Percentiles rank a stretch among this genome's conserved stretches.
These are phyloP conservation scores for Periophthalmodon schlosseri DNA, from an alignment of 2,113 vertebrate species.

Conservation along the genomic window DNA sequence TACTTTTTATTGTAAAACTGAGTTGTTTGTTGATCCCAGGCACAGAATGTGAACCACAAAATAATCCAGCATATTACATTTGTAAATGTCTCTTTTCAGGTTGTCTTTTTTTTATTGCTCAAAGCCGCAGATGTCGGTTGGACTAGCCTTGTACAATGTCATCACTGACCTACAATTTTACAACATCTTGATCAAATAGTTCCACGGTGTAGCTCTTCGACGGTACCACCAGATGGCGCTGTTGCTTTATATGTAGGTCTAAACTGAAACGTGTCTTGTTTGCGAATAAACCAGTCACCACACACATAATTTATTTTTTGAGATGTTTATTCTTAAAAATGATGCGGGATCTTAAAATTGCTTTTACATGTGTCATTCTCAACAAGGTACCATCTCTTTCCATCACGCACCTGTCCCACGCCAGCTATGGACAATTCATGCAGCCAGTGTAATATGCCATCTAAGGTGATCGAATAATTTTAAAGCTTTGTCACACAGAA, in stretches of 20 bases:
- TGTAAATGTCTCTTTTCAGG: not conserved
- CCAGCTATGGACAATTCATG: slow-evolving; percentile 83
- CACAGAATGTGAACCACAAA: slow-evolving; percentile 4
- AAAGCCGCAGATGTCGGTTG: slow-evolving; percentile 50
- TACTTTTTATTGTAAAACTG: too few relatives aligned
- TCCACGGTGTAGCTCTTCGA: not conserved
- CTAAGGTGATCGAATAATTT: slow-evolving; percentile 81
- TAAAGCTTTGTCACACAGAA: slow-evolving; percentile 80
- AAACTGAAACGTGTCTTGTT: not conserved
- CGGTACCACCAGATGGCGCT: slow-evolving; percentile 46
- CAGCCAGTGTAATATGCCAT: slow-evolving; percentile 81
- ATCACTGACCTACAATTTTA: slow-evolving; percentile 31
- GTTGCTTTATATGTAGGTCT: not conserved
- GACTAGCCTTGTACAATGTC: slow-evolving; percentile 12
- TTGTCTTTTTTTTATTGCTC: slow-evolving; percentile 22
- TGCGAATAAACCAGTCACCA: slow-evolving; percentile 8
- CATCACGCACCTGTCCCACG: slow-evolving; percentile 72
- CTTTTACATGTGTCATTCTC: slow-evolving; percentile 52
- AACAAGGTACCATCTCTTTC: slow-evolving; percentile 51
- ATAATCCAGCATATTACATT: slow-evolving; percentile 28
- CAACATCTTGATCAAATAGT: not conserved
- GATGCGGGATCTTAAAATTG: slow-evolving; percentile 79
- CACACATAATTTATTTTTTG: slow-evolving; percentile 23
- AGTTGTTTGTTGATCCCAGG: slow-evolving; percentile 21
- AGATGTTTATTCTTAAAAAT: slow-evolving; percentile 95